Conservation (phyloP, 2,888 invertebrate species). For the Stegana nigrithorax region DNA sequence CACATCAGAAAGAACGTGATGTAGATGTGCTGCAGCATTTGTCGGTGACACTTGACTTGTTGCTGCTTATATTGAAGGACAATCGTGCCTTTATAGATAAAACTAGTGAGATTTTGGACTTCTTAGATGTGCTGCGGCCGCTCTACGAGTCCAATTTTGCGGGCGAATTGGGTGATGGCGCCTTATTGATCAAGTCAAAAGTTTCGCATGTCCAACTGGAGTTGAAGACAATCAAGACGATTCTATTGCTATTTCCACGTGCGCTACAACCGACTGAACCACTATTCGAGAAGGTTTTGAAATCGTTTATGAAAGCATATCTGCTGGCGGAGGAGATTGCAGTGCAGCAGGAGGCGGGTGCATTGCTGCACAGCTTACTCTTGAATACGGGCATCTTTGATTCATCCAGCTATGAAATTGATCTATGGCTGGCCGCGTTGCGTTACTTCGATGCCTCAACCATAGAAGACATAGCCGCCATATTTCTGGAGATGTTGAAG, state of each 20-base stretch:
- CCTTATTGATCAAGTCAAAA: not conserved
- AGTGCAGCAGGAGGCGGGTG: slow-evolving; percentile 70
- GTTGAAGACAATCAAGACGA: slow-evolving; percentile 66
- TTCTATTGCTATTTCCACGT: slow-evolving; percentile 68
- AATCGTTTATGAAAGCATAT: slow-evolving; percentile 73
- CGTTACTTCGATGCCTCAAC: slow-evolving; percentile 47
- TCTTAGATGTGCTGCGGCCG: slow-evolving; percentile 63
- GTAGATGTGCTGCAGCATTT: slow-evolving; percentile 64
- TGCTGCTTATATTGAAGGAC: slow-evolving; percentile 62
- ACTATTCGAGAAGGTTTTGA: slow-evolving; percentile 72
- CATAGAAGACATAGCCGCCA: slow-evolving; percentile 50
- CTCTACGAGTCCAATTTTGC: slow-evolving; percentile 56
- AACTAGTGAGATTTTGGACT: slow-evolving; percentile 64
- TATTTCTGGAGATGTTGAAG: slow-evolving; percentile 54
- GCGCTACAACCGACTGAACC: slow-evolving; percentile 71
- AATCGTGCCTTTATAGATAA: slow-evolving; percentile 65
- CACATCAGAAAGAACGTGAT: slow-evolving; percentile 18
- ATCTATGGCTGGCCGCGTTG: slow-evolving; percentile 74
- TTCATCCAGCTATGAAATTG: slow-evolving; percentile 73
- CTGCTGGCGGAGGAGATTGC: slow-evolving; percentile 58
- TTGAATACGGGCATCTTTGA: slow-evolving; percentile 75
- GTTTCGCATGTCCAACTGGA: slow-evolving; percentile 42
- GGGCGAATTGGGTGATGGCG: slow-evolving; percentile 28
- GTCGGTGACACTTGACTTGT: slow-evolving; percentile 62
- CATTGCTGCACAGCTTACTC: slow-evolving; percentile 72